A percentile compares a stretch with the other conserved stretches of the same genome.
Evolutionary conservation across 2,113 vertebrate genomes (phyloP).

Genomic region (Dipodomys merriami): DNA sequence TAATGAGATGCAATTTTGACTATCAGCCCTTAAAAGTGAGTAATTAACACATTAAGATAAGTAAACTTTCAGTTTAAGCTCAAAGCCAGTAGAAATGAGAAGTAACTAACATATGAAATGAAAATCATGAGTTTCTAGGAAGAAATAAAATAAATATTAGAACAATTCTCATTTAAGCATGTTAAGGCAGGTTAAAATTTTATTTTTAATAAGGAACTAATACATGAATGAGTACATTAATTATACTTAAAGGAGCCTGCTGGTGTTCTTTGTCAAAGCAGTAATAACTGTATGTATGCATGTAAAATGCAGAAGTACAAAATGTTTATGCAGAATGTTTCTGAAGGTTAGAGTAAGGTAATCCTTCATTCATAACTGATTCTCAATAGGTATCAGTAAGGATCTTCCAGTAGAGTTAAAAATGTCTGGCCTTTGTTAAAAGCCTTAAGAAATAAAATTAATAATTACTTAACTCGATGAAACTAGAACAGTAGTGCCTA

Average conservation of each 20-base stretch:
- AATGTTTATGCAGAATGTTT: background rate
- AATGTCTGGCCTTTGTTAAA: background rate
- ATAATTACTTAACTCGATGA: background rate
- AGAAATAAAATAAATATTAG: too few relatives aligned
- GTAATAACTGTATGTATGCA: background rate
- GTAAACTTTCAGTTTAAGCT: background rate
- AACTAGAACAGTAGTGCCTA: background rate
- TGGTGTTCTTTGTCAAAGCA: background rate
- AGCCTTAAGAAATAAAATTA: background rate
- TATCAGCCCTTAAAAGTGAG: background rate
- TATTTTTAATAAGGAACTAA: background rate
- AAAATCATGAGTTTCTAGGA: background rate
- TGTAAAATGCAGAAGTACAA: background rate
- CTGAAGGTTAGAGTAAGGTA: background rate
- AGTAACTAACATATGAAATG: background rate
- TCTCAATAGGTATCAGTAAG: background rate
- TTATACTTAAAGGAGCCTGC: background rate
- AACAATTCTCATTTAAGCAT: too few relatives aligned
- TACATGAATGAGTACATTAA: background rate
- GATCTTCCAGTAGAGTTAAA: background rate
- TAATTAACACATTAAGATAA: background rate
- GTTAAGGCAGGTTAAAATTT: background rate
- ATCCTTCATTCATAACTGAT: background rate
- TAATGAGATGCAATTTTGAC: background rate
- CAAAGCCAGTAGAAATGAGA: background rate